Evolutionary conservation across 2,797 vertebrate species (phyloP), one percentile per base, ranked within the genome.

Genomic region (Parauchenoglanis punctatus): DNA sequence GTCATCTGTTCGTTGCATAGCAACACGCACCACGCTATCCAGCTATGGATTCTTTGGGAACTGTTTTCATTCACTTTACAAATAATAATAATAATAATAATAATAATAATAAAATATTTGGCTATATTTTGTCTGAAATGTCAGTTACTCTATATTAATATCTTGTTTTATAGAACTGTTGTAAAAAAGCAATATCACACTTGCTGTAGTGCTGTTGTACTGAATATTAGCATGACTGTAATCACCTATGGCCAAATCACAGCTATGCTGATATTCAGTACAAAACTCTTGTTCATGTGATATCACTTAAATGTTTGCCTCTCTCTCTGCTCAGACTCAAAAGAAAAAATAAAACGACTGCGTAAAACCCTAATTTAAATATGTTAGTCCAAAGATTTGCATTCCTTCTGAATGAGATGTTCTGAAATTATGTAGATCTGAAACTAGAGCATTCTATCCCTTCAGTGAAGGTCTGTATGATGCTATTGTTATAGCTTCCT

Each of bases 391-490:
- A 85, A n/a, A 11, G 23, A 89, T 87, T 94, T 94, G 93, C 93
- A 92, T 93, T 95, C 91, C 85, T 85, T 89, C 86, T 85, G 73
- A 87, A 85, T 89, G 70, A 65, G 59, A 49, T 65, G 15, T 49
- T 67, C 61, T 82, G 81, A 88, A 77, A 90, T 91, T 56, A 89
- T 90, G 92, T 89, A 87, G 89, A 90, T 91, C 90, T 90, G 77
- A 91, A 88, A 88, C 88, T 92, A 93, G 91, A 92, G 93, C 94
- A 92, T 94, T 90, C 91, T 95, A 95, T 96, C 94, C 95, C 95
- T 96, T 96, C 95, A 96, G 91, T 96, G 95, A 96, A 96, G 95
- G 95, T 95, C 90, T 94, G 92, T 95, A 95, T 90, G 92, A 93
- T 92, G 85, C 91, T 94, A 94, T 92, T 93, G 86, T 94, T 96